Evolutionary conservation across 2,113 vertebrate genomes (phyloP).

Genomic region (Microtus richardsoni): DNA sequence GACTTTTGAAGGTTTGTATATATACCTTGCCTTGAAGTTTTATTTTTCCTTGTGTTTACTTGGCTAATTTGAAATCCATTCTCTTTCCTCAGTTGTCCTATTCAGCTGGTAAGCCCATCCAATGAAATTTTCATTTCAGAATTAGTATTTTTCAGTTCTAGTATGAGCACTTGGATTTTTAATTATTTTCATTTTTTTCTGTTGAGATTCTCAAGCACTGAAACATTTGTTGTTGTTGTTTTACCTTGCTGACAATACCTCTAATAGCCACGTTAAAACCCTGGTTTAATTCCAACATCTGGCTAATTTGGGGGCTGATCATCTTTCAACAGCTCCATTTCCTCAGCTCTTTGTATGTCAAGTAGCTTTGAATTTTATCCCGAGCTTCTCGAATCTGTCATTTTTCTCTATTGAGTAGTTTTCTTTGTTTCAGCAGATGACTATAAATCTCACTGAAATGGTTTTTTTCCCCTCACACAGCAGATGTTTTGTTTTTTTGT

Average conservation of each 20-base stretch:
- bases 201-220: not conserved
- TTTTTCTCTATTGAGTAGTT: conserved; percentile 51
- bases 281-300: not conserved
- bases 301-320: not conserved
- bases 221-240: not conserved
- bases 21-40: not conserved
- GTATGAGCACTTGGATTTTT: not conserved
- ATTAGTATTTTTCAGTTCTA: conserved; percentile 27
- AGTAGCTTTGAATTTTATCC: conserved; percentile 5
- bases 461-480: not conserved
- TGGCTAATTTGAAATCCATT: conserved; percentile 10
- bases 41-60: not conserved
- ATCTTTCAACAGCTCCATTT: conserved; percentile 6
- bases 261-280: conserved; percentile 1
- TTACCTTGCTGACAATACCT: conserved; percentile 1
- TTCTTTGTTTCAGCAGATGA: conserved; percentile 31
- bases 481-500: conserved; percentile 27
- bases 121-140: conserved; percentile 25
- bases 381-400: not conserved
- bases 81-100: not conserved
- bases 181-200: not conserved
- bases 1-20: not conserved
- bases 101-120: conserved; percentile 13
- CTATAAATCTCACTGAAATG: not conserved
- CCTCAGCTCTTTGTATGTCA: not conserved